Percentiles rank a stretch among this genome's conserved stretches.
These are phyloP conservation scores for Gymnocheta viridis DNA, from an alignment of 2,888 invertebrate species.

Conservation along the genomic window DNA sequence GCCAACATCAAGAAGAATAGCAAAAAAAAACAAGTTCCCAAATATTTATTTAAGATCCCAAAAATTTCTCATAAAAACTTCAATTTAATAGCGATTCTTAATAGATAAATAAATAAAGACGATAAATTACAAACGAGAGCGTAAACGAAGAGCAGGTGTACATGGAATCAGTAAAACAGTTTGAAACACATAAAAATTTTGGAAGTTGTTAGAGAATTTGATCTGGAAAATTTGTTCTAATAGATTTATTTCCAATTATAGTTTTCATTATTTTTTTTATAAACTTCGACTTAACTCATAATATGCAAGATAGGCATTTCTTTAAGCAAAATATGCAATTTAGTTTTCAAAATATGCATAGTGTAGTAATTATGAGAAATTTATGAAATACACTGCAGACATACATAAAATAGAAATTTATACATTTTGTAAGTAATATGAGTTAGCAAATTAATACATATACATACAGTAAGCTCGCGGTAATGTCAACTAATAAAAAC, in stretches of 20 bases:
- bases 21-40: neutral
- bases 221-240: neutral
- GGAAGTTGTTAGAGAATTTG: neutral
- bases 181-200: neutral
- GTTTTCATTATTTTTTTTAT: no score
- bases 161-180: neutral
- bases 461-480: no score
- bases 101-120: slow-evolving; percentile 42
- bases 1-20: slow-evolving; percentile 34
- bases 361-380: no score
- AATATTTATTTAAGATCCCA: slow-evolving; percentile 40
- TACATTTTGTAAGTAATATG: no score
- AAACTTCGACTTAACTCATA: no score
- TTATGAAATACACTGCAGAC: no score
- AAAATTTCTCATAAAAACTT: slow-evolving; percentile 50
- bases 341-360: no score
- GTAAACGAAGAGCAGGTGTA: neutral
- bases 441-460: no score
- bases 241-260: neutral
- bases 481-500: no score
- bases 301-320: no score
- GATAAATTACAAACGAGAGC: neutral
- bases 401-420: no score
- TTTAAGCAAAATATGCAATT: no score
- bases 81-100: slow-evolving; percentile 33